Percentiles rank a stretch among this genome's conserved stretches.
Conservation (phyloP, 2,113 vertebrate species). For the Lates calcarifer region DNA sequence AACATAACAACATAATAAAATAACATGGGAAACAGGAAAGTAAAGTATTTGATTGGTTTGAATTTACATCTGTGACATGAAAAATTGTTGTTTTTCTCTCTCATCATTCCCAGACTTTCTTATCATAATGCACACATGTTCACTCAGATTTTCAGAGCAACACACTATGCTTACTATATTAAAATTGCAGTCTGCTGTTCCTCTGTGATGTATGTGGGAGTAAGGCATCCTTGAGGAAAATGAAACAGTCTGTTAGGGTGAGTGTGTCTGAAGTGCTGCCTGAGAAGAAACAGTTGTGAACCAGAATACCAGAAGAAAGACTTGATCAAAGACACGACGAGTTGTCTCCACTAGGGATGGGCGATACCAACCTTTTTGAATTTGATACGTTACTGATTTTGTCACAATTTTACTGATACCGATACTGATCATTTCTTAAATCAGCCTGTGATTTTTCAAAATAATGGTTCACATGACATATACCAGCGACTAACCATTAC, state of each 20-base stretch:
- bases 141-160: conserved; percentile 13
- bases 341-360: conserved; percentile 1
- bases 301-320: conserved; percentile 48
- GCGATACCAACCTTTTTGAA: too few species aligned
- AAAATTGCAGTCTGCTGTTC: conserved; percentile 22
- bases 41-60: neutral
- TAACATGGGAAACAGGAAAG: neutral
- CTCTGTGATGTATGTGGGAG: conserved; percentile 50
- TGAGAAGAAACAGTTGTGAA: conserved; percentile 59
- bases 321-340: conserved; percentile 43
- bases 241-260: conserved; percentile 49
- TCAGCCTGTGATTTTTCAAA: too few species aligned
- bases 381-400: too few species aligned
- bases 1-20: neutral
- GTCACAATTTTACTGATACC: too few species aligned
- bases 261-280: conserved; percentile 72
- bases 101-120: neutral
- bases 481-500: too few species aligned
- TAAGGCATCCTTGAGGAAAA: conserved; percentile 64
- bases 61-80: neutral
- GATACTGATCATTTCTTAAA: too few species aligned
- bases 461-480: too few species aligned
- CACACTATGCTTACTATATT: neutral
- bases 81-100: neutral
- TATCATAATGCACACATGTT: conserved; percentile 33